Conservation (phyloP, 2,113 vertebrate species). For the Passer domesticus region DNA sequence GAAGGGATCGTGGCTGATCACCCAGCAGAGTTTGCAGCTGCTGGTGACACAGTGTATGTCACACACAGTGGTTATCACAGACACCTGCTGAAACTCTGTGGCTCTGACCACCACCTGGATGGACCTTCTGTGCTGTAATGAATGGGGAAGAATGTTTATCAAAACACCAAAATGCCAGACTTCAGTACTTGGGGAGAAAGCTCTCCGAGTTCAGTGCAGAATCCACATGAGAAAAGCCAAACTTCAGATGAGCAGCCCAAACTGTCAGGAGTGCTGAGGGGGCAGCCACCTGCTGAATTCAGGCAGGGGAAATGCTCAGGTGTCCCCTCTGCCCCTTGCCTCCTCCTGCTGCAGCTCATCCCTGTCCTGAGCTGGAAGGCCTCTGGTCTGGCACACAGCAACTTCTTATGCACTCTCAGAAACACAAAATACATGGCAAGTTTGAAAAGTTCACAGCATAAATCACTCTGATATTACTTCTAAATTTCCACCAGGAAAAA, state of each 20-base stretch:
- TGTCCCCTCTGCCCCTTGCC: rapidly evolving
- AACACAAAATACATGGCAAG: background rate
- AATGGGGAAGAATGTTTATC: background rate
- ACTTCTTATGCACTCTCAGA: background rate
- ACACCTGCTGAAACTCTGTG: rapidly evolving
- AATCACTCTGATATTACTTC: background rate
- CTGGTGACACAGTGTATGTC: background rate
- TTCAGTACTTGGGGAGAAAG: background rate
- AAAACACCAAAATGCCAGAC: background rate
- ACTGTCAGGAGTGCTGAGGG: background rate
- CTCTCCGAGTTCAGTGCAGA: background rate
- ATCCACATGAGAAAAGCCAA: background rate
- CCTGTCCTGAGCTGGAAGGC: background rate
- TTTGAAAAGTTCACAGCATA: background rate
- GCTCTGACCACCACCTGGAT: rapidly evolving
- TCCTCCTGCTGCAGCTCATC: background rate
- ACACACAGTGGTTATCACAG: background rate
- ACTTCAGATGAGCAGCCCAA: background rate
- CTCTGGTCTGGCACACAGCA: background rate
- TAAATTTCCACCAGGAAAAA: background rate
- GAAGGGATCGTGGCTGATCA: rapidly evolving
- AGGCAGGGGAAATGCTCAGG: background rate
- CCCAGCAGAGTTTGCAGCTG: background rate
- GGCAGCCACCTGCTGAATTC: background rate
- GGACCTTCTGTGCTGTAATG: background rate